Evolutionary conservation across 1,140 invertebrate species (phyloP), one percentile per base, ranked within the genome.

Genomic region (Spodoptera frugiperda): DNA sequence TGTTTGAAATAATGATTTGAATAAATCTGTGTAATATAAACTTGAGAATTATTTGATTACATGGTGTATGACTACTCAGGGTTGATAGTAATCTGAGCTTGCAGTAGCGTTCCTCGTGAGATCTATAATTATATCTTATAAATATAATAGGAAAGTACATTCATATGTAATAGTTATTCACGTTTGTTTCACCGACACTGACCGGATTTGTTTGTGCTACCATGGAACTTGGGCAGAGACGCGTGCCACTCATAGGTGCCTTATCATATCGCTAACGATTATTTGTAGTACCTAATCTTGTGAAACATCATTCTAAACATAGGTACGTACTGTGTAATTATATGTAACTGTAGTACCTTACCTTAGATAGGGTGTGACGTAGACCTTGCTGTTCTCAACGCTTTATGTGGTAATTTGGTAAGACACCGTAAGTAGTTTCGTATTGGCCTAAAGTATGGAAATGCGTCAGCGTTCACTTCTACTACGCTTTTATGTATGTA

Each of bases 381-480:
- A 65, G 61, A 21, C 33, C 5, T 48, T 25, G 39, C 44, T 65
- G 14, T 48, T 65, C 33, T 19, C 19, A 30, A 21, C 61, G 61
- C 61, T 65, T 65, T 48, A 25, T 12, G 61, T 65, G 15, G 61
- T 65, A 65, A 48, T 17, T 65, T 65, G 51, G 68, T 57, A 55
- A 71, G 68, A 57, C 48, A 68, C 74, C 39, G 79, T 84, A 79
- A 82, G 84, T 87, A 85, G 84, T 87, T 87, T 85, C 84, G 57
- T 78, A 78, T 57, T 82, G 85, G 85, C 85, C 85, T 87, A 87
- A 87, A 70, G 65, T 80, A 71, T 84, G 78, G 75, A 78, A 68
- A 25, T 30, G 71, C 67, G 57, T 59, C 33, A 46, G 49, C 74
- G 51, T 72, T 57, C 44, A n/a, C 30, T 61, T 39, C 30, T 68